phyloP scores from a whole-genome alignment of 2,113 vertebrate genomes.

The Piprites chloris region DNA sequence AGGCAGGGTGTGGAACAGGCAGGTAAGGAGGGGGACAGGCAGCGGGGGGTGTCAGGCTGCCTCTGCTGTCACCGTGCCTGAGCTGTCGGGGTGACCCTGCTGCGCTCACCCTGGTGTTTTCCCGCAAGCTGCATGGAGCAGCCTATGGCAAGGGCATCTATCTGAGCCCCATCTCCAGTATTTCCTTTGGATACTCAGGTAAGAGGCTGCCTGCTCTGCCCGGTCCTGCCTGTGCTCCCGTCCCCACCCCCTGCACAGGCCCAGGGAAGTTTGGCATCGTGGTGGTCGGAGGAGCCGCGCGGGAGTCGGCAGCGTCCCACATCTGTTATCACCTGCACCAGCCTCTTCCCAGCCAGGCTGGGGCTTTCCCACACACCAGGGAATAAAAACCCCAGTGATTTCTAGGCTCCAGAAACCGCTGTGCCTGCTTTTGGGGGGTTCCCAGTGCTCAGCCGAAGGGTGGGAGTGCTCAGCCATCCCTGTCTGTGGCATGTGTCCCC shows the following conservation, averaged over 20 bases:
- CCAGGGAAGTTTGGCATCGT: accelerated
- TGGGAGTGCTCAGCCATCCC: accelerated
- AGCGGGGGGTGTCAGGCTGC: not conserved
- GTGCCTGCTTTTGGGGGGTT: accelerated
- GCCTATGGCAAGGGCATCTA: slow-evolving; percentile 99
- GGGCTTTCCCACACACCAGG: not conserved
- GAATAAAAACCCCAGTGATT: not conserved
- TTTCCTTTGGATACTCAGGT: slow-evolving; percentile 99
- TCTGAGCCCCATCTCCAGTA: slow-evolving; percentile 99
- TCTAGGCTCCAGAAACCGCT: not conserved
- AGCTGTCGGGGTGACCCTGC: not conserved
- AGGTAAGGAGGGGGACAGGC: not conserved
- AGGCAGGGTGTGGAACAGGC: not conserved
- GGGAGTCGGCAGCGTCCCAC: accelerated
- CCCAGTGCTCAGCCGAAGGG: not conserved
- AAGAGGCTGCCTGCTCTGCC: slow-evolving; percentile 67
- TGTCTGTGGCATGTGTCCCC: not conserved
- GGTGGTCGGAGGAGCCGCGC: accelerated
- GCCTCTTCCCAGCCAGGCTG: not conserved
- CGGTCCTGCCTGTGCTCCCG: not conserved
- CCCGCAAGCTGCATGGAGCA: slow-evolving; percentile 98
- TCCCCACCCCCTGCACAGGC: slow-evolving; percentile 20
- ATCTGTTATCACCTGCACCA: not conserved
- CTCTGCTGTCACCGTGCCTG: not conserved
- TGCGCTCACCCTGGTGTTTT: slow-evolving; percentile 81